Percentiles rank a stretch among this genome's conserved stretches.
Conservation (phyloP, 2,797 vertebrate species). For the Eulemur mongoz region DNA sequence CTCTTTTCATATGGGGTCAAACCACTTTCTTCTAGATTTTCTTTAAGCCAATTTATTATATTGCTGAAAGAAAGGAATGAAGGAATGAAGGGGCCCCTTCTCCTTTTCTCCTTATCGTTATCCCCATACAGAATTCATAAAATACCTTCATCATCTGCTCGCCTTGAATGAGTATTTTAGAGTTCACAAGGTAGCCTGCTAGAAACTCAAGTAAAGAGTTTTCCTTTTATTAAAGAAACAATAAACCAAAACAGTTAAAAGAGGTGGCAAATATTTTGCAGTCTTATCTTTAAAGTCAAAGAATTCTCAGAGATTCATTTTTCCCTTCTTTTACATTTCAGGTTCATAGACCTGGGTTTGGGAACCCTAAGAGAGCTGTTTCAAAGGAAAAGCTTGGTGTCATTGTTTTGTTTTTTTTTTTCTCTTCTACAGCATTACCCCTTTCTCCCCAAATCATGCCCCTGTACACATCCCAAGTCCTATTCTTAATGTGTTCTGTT, state of each 20-base stretch:
- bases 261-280: neutral
- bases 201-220: neutral
- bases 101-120: neutral
- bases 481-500: neutral
- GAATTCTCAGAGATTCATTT: neutral
- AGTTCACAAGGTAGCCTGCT: neutral
- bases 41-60: neutral
- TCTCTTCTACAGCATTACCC: fast-evolving
- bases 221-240: neutral
- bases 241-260: neutral
- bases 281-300: neutral
- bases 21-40: neutral
- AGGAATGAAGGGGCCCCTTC: neutral
- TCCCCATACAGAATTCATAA: neutral
- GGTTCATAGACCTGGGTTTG: neutral
- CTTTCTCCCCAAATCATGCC: fast-evolving
- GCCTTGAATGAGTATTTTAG: neutral
- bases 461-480: too few relatives aligned
- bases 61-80: neutral
- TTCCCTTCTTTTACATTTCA: neutral
- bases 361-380: neutral
- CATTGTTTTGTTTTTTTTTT: neutral
- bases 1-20: constrained; percentile 3
- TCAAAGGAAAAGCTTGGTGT: neutral
- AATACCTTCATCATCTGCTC: neutral